Evolutionary conservation across 1,140 invertebrate species (phyloP).

Genomic region (Ditylenchus dipsaci): DNA sequence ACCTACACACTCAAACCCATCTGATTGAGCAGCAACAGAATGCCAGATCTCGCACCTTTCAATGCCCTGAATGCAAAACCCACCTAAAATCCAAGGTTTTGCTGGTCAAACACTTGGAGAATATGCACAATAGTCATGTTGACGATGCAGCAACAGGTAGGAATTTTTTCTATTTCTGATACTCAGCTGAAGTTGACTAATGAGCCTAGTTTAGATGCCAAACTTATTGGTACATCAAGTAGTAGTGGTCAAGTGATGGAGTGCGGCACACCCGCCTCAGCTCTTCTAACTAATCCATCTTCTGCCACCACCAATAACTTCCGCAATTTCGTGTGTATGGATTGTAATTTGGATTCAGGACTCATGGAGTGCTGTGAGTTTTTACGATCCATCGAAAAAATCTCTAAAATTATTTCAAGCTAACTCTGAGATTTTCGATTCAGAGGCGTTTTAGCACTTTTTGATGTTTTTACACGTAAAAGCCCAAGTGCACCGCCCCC

Average conservation of each 20-base stretch:
- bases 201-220: no score
- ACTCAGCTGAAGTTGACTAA: no score
- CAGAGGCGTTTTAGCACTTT: no score
- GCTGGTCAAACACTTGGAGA: constrained; percentile 45
- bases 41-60: constrained; percentile 21
- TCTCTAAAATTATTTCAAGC: no score
- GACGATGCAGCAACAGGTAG: no score
- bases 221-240: background rate
- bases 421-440: no score
- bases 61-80: constrained; percentile 42
- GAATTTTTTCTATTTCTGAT: background rate
- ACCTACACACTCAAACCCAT: constrained; percentile 51
- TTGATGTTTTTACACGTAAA: no score
- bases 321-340: constrained; percentile 66
- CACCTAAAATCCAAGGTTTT: constrained; percentile 26
- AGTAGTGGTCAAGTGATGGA: background rate
- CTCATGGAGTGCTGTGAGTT: constrained; percentile 76
- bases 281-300: background rate
- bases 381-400: no score
- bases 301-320: constrained; percentile 8
- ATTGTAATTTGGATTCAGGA: constrained; percentile 90
- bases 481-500: no score
- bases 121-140: constrained; percentile 6
- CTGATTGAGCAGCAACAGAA: constrained; percentile 49
- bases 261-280: background rate